phyloP scores from a whole-genome alignment of 2,113 vertebrate genomes.

The Pangasianodon hypophthalmus region DNA sequence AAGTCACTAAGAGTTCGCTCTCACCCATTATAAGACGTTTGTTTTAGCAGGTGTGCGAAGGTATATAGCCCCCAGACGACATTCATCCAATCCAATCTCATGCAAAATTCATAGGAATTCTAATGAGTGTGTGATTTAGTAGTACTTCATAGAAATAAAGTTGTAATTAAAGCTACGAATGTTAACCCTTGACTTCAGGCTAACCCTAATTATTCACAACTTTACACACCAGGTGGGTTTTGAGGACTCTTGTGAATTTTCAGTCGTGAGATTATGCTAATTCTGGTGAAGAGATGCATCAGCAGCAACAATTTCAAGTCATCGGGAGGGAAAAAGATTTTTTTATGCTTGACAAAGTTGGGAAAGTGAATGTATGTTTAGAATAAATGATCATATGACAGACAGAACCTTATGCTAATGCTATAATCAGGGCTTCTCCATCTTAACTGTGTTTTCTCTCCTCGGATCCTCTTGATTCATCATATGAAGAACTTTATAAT shows the following conservation, averaged over 20 bases:
- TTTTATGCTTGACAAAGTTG: neutral
- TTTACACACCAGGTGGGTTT: neutral
- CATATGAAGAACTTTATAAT: slow-evolving; percentile 20
- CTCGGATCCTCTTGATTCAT: neutral
- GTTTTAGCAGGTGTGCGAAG: neutral
- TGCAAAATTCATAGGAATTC: neutral
- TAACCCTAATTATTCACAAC: neutral
- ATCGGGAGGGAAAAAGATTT: neutral
- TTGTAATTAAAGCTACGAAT: neutral
- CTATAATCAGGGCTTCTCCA: neutral
- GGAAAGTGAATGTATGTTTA: neutral
- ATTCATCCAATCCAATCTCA: neutral
- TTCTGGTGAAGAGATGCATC: neutral
- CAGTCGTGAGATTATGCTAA: neutral
- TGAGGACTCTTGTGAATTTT: neutral
- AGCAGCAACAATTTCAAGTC: neutral
- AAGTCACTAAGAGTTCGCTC: neutral
- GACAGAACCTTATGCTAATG: neutral
- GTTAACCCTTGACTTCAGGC: neutral
- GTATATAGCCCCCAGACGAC: neutral
- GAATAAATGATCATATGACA: neutral
- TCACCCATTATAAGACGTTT: neutral
- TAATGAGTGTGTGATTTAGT: slow-evolving; percentile 1
- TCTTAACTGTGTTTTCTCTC: neutral
- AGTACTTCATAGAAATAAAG: neutral